Evolutionary conservation across 2,888 invertebrate species (phyloP).

Genomic region (Aproaerema taeniolella): DNA sequence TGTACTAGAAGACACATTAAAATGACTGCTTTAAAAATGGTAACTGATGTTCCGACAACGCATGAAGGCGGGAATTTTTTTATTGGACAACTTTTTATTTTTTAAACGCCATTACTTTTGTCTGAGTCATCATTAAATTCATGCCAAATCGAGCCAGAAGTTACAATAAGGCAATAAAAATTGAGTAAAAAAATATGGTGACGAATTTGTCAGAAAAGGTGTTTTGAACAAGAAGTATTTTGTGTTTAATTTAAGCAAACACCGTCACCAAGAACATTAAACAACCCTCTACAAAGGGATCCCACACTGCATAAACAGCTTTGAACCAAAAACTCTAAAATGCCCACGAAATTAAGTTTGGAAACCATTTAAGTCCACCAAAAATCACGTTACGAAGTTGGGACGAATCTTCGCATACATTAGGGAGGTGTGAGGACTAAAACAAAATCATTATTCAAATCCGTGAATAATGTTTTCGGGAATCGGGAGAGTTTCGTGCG

Average conservation of each 20-base stretch:
- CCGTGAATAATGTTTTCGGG: conserved; percentile 74
- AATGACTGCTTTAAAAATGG: conserved; percentile 22
- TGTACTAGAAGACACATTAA: conserved; percentile 19
- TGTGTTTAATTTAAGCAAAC: conserved; percentile 4
- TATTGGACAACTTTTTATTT: too few species aligned
- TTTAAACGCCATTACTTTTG: too few species aligned
- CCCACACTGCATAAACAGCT: conserved; percentile 42
- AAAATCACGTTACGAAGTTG: conserved; percentile 70
- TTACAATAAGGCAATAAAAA: too few species aligned
- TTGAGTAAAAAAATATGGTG: too few species aligned
- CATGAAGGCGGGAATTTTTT: conserved; percentile 5
- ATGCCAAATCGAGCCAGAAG: too few species aligned
- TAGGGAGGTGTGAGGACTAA: conserved; percentile 59
- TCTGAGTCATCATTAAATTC: too few species aligned
- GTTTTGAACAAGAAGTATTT: too few species aligned
- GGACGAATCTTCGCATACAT: conserved; percentile 66
- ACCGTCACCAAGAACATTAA: conserved; percentile 5
- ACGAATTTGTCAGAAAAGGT: too few species aligned
- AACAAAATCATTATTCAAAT: conserved; percentile 77
- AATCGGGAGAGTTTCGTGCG: conserved; percentile 67
- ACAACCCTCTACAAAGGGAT: conserved; percentile 16
- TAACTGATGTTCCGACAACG: conserved; percentile 19
- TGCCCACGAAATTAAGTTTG: conserved; percentile 61
- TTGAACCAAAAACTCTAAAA: conserved; percentile 29
- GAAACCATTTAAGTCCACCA: conserved; percentile 70